Percentiles rank a stretch among this genome's conserved stretches.
Evolutionary conservation across 2,797 vertebrate genomes (phyloP).

Genomic region (Knipowitschia caucasica): DNA sequence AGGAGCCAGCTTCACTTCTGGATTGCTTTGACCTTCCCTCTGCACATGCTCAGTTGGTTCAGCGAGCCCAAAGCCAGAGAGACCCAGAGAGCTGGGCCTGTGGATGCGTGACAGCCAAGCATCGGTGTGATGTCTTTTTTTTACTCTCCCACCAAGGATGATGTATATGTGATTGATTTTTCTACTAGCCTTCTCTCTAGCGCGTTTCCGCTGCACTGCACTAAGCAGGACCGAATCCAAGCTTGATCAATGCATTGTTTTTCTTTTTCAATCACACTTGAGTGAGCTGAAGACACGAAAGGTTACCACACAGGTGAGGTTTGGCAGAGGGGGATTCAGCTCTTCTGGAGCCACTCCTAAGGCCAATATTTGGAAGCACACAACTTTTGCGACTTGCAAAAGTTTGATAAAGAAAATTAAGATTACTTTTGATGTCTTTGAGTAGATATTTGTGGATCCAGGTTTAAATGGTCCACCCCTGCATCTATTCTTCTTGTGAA

Average conservation of each 20-base stretch:
- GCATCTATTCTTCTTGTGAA: conserved; percentile 35
- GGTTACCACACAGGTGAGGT: conserved; percentile 73
- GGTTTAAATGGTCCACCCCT: conserved; percentile 31
- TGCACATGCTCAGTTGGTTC: conserved; percentile 69
- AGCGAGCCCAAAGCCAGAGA: conserved; percentile 62
- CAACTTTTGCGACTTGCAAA: conserved; percentile 14
- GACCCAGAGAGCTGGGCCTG: conserved; percentile 56
- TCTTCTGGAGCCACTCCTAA: conserved; percentile 60
- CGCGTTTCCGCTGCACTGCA: conserved; percentile 67
- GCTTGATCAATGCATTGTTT: conserved; percentile 79
- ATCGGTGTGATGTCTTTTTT: conserved; percentile 68
- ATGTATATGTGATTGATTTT: conserved; percentile 78
- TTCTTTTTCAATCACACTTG: conserved; percentile 76
- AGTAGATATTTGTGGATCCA: conserved; percentile 15
- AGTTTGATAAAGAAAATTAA: not conserved
- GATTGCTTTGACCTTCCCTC: conserved; percentile 76
- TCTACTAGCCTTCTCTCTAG: conserved; percentile 59
- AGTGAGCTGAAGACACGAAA: conserved; percentile 73
- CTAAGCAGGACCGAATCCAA: conserved; percentile 71
- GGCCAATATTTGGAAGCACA: conserved; percentile 45
- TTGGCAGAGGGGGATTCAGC: conserved; percentile 60
- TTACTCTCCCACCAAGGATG: conserved; percentile 66
- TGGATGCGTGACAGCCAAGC: conserved; percentile 71
- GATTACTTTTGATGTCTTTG: not conserved
- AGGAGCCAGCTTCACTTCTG: conserved; percentile 67